Evolutionary conservation across 2,113 vertebrate genomes (phyloP).

Genomic region (Alethe diademata): DNA sequence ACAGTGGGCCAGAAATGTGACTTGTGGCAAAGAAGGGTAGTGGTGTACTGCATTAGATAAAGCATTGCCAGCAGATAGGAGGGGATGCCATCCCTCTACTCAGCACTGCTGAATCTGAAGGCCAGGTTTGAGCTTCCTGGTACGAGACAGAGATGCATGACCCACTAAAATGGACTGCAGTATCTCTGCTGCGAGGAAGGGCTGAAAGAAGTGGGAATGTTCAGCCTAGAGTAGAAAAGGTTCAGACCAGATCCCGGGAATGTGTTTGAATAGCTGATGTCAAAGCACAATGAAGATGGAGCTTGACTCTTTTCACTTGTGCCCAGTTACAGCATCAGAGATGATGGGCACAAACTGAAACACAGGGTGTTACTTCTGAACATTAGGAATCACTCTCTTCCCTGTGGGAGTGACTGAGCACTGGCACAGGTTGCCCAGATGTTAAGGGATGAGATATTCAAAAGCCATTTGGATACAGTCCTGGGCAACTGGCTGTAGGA

Average conservation of each 20-base stretch:
- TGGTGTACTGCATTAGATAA: background rate
- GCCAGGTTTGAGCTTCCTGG: background rate
- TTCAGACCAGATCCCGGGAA: background rate
- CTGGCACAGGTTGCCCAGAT: background rate
- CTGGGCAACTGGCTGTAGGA: background rate
- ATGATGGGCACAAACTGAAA: background rate
- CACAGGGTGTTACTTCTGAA: background rate
- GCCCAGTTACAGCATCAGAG: background rate
- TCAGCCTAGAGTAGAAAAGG: background rate
- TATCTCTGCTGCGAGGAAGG: background rate
- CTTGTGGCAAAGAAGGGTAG: background rate
- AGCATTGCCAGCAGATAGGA: background rate
- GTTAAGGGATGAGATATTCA: background rate
- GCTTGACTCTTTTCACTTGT: background rate
- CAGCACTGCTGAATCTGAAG: background rate
- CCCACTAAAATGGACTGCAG: background rate
- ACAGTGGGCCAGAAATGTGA: fast-evolving
- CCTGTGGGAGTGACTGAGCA: background rate
- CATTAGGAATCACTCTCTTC: background rate
- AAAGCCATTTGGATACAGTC: background rate
- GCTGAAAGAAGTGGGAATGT: background rate
- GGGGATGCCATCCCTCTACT: background rate
- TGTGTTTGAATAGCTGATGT: background rate
- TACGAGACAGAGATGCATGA: fast-evolving
- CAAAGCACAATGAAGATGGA: background rate